Percentiles rank a stretch among this genome's conserved stretches.
Conservation (phyloP, 2,113 vertebrate genomes). For the Butorides virescens region DNA sequence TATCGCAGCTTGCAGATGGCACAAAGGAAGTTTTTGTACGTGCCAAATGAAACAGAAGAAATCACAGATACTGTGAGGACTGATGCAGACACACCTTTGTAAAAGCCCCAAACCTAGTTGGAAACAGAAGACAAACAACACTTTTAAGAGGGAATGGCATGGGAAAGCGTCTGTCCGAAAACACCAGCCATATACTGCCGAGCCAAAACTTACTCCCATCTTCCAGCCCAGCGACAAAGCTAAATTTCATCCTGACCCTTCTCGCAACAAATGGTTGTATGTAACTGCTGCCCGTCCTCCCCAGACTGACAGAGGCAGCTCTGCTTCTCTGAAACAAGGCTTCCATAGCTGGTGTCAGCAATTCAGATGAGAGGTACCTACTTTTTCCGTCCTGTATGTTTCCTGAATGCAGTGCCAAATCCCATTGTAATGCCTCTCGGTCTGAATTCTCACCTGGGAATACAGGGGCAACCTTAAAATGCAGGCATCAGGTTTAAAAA, state of each 20-base stretch:
- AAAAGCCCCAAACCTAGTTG: constrained; percentile 80
- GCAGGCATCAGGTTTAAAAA: background rate
- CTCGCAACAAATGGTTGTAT: background rate
- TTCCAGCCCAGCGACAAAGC: background rate
- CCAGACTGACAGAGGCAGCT: background rate
- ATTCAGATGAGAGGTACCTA: constrained; percentile 22
- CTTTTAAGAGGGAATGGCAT: background rate
- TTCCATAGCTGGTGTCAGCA: background rate
- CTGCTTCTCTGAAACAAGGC: background rate
- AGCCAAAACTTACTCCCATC: background rate
- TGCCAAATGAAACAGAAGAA: constrained; percentile 83
- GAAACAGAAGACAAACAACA: background rate
- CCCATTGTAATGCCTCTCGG: constrained; percentile 72
- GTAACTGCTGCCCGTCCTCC: background rate
- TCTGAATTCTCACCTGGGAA: constrained; percentile 85
- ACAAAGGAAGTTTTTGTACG: constrained; percentile 76
- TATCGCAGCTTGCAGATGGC: constrained; percentile 73
- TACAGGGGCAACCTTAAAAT: background rate
- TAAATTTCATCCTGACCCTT: background rate
- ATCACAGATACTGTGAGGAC: constrained; percentile 73
- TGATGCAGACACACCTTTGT: constrained; percentile 81
- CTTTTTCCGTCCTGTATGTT: constrained; percentile 79
- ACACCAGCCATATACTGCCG: background rate
- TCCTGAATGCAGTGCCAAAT: constrained; percentile 82
- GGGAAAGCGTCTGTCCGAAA: background rate